Conservation (phyloP, 2,888 invertebrate genomes). For the Epirrhoe tristata region DNA sequence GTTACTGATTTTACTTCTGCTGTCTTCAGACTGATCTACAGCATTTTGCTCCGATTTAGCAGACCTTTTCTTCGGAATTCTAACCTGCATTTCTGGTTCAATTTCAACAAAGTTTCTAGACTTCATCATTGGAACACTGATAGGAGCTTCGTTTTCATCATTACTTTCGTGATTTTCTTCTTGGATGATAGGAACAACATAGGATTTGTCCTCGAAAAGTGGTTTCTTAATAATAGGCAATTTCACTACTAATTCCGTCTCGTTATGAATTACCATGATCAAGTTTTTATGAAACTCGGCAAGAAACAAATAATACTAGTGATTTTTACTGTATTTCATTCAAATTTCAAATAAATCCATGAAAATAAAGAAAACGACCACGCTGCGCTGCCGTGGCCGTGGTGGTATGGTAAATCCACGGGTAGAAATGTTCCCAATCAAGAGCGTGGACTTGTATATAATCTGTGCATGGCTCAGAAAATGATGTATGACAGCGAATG, state of each 20-base stretch:
- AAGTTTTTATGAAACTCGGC: slow-evolving; percentile 11
- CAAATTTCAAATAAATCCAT: not conserved
- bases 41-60: slow-evolving; percentile 30
- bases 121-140: slow-evolving; percentile 11
- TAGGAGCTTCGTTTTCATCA: slow-evolving; percentile 12
- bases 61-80: slow-evolving; percentile 34
- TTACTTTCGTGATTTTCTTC: slow-evolving; percentile 53
- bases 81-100: slow-evolving; percentile 19
- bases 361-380: slow-evolving; percentile 3
- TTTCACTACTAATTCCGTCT: slow-evolving; percentile 50
- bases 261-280: slow-evolving; percentile 63
- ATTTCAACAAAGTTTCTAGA: slow-evolving; percentile 8
- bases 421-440: too few species aligned
- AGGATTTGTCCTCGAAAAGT: slow-evolving; percentile 52
- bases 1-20: slow-evolving; percentile 48
- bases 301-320: slow-evolving; percentile 3
- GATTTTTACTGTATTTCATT: slow-evolving; percentile 32
- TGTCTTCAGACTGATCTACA: slow-evolving; percentile 31
- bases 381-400: slow-evolving; percentile 2
- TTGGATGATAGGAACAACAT: slow-evolving; percentile 63
- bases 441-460: too few species aligned
- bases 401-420: not conserved
- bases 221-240: slow-evolving; percentile 48
- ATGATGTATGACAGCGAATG: too few species aligned
- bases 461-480: too few species aligned